Base-by-base conservation (phyloP, 37 sponge, comb jelly and placozoan species). In the Ianthella basta region DNA sequence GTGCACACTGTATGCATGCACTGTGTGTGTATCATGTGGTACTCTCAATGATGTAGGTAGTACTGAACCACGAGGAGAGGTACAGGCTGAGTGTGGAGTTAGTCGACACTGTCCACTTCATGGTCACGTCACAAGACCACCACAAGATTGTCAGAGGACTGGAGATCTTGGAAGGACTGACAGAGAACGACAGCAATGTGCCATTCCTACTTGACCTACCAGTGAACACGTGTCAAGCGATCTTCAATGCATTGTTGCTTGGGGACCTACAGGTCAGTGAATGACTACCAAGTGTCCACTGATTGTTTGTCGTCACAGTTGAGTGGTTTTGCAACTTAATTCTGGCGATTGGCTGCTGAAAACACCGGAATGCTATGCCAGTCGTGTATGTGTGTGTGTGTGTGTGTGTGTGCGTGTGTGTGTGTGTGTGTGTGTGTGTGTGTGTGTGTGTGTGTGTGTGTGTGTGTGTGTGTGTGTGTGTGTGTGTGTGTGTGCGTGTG, bases 131-230 rank as follows among this genome's bases (percentile, higher is more conserved):
- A 75, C 25, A 24, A 40, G 78, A 44, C 78, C 37, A 44, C 40
- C 78, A 75, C 54, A 75, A 40, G 78, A 75, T 75, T 41, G n/a
- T 75, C 54, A 75, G 78, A 36, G 78, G 78, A 41, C 44, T 75
- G 44, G 78, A 75, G 15, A 75, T 75, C 25, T 14, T 75, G 40
- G 78, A 40, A 23, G 78, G 78, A 25, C 53, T 75, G 78, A 50
- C 78, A 21, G 37, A 24, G 21, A 75, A 39, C 2, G 78, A 75
- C 12, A 24, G 21, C n/a, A 75, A 75, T 12, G 37, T 75, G 15
- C n/a, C 44, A 0, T 75, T 75, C 25, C 20, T 75, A 16, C 5
- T 36, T 36, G 53, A 75, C 25, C 41, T 75, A 32, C 37, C 78
- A 41, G n/a, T 16, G 53, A 14, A 41, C 37, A 44, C 39, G 8